Evolutionary conservation across 2,113 vertebrate species (phyloP), one percentile per base, ranked within the genome.

Genomic region (Willisornis vidua): DNA sequence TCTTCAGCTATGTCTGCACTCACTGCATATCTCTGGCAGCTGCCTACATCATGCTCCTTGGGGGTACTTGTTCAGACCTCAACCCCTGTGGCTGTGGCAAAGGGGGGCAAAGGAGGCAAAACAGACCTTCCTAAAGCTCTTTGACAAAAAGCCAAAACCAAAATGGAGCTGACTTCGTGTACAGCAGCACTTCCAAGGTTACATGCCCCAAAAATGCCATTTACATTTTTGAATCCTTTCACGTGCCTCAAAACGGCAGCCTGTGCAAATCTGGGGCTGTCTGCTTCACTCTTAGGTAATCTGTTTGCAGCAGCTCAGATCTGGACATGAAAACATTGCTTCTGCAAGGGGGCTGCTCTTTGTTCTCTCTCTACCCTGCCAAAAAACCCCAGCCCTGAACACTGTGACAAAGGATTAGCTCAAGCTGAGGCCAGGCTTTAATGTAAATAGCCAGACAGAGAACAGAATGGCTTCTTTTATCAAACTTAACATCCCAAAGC

Each of bases 401-500:
- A 87, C 59, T 6, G 16, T 91, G 87, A 95, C 93, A 87, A 96
- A 94, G 87, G 95, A 94, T 91, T 94, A 96, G 85, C 95, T 94
- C 41, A 70, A 85, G 35, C 91, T 57, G 90, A 91, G 76, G 72
- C 72, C 79, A 54, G 85, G 87, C 89, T 94, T 86, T 78, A 82
- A 89, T 87, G 91, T 82, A 93, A 95, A 92, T 48, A 95, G 89
- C 52, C 91, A 93, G 93, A 71, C 83, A 92, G 87, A 54, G 94
- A 93, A 97, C 81, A 97, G 87, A 97, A 91, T 73, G 91, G 77
- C 89, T 96, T 89, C 89, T 97, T 96, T 97, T 95, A 91, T 96
- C 93, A 75, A 89, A 94, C 94, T 91, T 95, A 92, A 95, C 93
- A 95, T 95, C 89, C 95, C 87, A 97, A 96, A 94, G 96, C 95